phyloP scores from a whole-genome alignment of 2,113 vertebrate species.

The Gadus macrocephalus region DNA sequence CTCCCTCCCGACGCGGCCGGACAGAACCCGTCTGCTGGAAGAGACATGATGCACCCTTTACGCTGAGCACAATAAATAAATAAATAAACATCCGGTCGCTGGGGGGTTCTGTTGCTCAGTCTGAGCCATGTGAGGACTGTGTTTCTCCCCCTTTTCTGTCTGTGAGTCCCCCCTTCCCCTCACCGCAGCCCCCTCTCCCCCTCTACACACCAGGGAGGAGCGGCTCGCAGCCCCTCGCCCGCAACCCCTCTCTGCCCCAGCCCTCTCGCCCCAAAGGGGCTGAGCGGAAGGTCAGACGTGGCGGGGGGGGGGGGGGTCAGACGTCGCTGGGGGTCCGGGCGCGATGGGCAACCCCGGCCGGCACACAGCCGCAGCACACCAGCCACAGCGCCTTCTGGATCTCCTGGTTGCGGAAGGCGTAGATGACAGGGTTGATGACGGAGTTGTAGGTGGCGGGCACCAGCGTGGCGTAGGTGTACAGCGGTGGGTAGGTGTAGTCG shows the following conservation, averaged over 20 bases:
- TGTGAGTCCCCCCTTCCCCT: too few species aligned
- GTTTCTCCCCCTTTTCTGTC: too few species aligned
- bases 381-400: constrained; percentile 98
- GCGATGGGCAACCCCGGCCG: constrained; percentile 83
- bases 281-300: constrained; percentile 15
- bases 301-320: constrained; percentile 66
- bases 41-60: neutral
- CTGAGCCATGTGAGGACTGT: constrained; percentile 6
- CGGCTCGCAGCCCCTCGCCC: neutral
- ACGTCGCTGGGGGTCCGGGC: constrained; percentile 94
- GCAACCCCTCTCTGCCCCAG: neutral
- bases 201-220: too few species aligned
- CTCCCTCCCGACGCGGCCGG: constrained; percentile 27
- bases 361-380: constrained; percentile 91
- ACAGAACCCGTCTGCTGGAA: neutral
- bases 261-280: too few species aligned
- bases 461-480: constrained; percentile 97
- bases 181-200: too few species aligned
- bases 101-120: constrained; percentile 1
- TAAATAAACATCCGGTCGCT: constrained; percentile 23
- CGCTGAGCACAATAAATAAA: constrained; percentile 42
- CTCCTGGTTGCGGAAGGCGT: constrained; percentile 98
- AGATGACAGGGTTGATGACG: constrained; percentile 97
- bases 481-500: constrained; percentile 95
- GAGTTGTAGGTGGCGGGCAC: constrained; percentile 98